Evolutionary conservation across 2,888 invertebrate species (phyloP).

Genomic region (Brenthis hecate): DNA sequence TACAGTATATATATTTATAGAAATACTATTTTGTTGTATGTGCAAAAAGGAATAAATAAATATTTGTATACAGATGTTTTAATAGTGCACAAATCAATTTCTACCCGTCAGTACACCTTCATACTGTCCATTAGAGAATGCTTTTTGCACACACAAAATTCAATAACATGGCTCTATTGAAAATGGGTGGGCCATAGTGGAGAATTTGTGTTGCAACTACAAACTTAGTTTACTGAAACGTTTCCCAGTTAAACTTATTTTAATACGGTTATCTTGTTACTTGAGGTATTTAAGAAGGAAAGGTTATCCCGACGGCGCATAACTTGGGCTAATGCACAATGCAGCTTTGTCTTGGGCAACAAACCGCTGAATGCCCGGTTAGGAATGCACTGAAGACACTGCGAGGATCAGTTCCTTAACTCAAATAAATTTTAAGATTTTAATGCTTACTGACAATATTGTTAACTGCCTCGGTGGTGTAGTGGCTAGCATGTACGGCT

Average conservation of each 20-base stretch:
- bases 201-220: background rate
- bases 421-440: no score
- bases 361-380: background rate
- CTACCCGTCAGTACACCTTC: background rate
- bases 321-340: background rate
- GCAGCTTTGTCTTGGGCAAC: background rate
- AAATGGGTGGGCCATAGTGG: background rate
- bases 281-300: constrained; percentile 5
- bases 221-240: background rate
- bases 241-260: constrained; percentile 2
- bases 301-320: background rate
- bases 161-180: background rate
- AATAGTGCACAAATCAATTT: background rate
- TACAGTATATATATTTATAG: no score
- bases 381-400: background rate
- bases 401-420: background rate
- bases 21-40: no score
- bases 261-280: background rate
- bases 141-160: background rate
- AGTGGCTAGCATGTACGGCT: no score
- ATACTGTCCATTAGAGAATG: background rate
- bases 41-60: no score
- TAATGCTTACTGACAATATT: no score
- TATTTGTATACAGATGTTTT: background rate
- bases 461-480: no score